Conservation (phyloP, 2,888 invertebrate species). For the Pandemis heparana region DNA sequence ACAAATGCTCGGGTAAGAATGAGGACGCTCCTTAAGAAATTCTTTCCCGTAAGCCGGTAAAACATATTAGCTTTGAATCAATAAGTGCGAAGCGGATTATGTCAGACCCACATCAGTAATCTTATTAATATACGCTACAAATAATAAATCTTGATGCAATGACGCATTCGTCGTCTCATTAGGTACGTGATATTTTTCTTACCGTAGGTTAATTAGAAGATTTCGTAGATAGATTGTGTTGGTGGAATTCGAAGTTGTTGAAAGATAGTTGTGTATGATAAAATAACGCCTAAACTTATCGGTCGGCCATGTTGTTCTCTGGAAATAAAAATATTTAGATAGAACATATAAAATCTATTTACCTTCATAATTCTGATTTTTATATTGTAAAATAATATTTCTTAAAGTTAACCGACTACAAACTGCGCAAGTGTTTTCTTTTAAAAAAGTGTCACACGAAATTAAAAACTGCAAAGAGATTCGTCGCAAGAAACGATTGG, state of each 20-base stretch:
- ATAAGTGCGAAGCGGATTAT: constrained; percentile 1
- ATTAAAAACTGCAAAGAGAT: too few relatives aligned
- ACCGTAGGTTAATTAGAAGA: constrained; percentile 65
- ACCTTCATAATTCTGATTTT: neutral
- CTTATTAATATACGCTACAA: neutral
- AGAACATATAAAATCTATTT: neutral
- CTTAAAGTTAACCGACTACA: too few relatives aligned
- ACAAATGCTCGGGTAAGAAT: too few relatives aligned
- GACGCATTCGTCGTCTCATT: too few relatives aligned
- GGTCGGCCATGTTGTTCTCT: constrained; percentile 69
- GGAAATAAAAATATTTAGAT: constrained; percentile 48
- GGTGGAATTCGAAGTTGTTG: constrained; percentile 61
- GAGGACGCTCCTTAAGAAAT: neutral
- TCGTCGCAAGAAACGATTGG: too few relatives aligned
- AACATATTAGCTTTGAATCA: constrained; percentile 5
- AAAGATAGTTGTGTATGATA: constrained; percentile 57
- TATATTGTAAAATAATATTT: too few relatives aligned
- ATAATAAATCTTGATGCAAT: too few relatives aligned
- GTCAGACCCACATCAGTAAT: neutral
- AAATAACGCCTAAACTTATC: constrained; percentile 67
- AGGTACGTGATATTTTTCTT: constrained; percentile 46
- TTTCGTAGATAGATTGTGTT: constrained; percentile 63
- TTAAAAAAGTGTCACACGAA: too few relatives aligned
- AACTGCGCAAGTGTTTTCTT: too few relatives aligned
- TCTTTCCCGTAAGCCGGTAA: neutral